Evolutionary conservation across 2,113 vertebrate species (phyloP), one percentile per base, ranked within the genome.

Genomic region (Pungitius pungitius): DNA sequence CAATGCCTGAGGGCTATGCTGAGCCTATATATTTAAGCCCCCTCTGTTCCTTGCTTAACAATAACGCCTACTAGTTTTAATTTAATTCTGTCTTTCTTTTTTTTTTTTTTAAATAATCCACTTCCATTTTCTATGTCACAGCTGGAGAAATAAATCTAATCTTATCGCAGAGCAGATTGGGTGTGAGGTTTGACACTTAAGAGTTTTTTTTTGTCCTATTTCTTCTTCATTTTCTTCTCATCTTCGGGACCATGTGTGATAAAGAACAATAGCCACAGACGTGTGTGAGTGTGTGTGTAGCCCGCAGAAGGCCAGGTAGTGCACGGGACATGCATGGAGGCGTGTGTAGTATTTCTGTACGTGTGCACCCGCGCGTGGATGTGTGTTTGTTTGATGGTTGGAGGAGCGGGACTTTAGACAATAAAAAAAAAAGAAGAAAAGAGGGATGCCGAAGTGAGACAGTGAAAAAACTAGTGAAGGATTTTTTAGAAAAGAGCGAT

Each of bases 31-130:
- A 83, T 90, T 91, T 90, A 92, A 92, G 86, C 88, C 78, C 76
- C 85, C 84, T 86, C 87, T 91, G 91, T 91, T 89, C 83, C 83
- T 57, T 67, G 72, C 84, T 84, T 73, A 89, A 92, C 91, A 92
- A 92, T 92, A 89, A 92, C 91, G 88, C 91, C 91, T 86, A 92
- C 91, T 78, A 88, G 74, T 91, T 88, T 90, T 90, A 85, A 90
- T 90, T 92, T 86, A 90, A 91, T 89, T 87, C 88, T 82, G 83
- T 77, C 87, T 73, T 88, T 58, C 89, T 56, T 56, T 88, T 63
- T 90, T 83, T 79, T 83, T 78, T 73, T 78, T 37, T 35, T 82
- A 88, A 90, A 89, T 91, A 85, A 90, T 91, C 90, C 91, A 91
- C 83, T 88, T 91, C 65, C 81, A 84, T 87, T 88, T 90, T 86